Conservation (phyloP, 2,113 vertebrate species). For the Labeo rohita region DNA sequence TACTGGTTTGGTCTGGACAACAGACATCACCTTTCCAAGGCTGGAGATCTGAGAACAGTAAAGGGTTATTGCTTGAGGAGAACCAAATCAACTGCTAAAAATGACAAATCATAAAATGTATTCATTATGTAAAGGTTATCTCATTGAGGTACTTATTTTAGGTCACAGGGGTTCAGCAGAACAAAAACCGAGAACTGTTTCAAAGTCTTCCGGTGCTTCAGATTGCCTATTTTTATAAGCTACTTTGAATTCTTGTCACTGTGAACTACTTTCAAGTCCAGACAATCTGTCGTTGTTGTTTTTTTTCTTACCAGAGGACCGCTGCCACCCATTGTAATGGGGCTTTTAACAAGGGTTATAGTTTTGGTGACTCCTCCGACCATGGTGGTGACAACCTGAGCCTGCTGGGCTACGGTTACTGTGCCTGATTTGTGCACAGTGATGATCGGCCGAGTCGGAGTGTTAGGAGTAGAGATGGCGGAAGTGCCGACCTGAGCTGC, state of each 20-base stretch:
- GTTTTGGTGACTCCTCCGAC: slow-evolving; percentile 87
- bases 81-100: background rate
- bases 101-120: too few species aligned
- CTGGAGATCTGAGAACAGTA: slow-evolving; percentile 75
- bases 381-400: slow-evolving; percentile 85
- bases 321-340: slow-evolving; percentile 82
- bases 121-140: too few species aligned
- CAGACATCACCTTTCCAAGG: slow-evolving; percentile 82
- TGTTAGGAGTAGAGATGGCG: slow-evolving; percentile 73
- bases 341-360: slow-evolving; percentile 87
- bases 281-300: too few species aligned
- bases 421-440: slow-evolving; percentile 86
- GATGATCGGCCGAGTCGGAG: slow-evolving; percentile 82
- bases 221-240: too few species aligned
- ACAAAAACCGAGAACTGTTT: too few species aligned
- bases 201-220: too few species aligned
- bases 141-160: too few species aligned
- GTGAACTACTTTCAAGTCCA: too few species aligned
- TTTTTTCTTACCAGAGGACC: slow-evolving; percentile 77
- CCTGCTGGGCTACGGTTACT: slow-evolving; percentile 84
- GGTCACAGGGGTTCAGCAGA: too few species aligned
- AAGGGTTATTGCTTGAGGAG: background rate
- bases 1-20: slow-evolving; percentile 84
- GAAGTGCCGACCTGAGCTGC: slow-evolving; percentile 83
- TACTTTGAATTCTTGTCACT: too few species aligned